These are phyloP conservation scores for Bombus confusus DNA, from an alignment of 1,140 invertebrate genomes.

Conservation along the genomic window DNA sequence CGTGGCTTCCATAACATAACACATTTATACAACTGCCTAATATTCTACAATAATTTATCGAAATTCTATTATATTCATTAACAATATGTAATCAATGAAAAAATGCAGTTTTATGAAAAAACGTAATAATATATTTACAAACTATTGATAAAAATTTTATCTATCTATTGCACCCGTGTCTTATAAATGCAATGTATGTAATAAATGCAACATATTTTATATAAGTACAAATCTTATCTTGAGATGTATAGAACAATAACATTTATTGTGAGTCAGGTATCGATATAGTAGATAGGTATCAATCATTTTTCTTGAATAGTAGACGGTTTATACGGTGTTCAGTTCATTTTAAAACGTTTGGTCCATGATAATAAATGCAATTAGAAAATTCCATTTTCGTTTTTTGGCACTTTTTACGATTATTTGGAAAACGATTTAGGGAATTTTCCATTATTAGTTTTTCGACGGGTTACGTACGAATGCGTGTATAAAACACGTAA, in stretches of 20 bases:
- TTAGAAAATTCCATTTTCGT: background rate
- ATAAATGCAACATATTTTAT: background rate
- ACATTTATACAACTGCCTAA: background rate
- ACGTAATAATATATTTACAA: conserved; percentile 16
- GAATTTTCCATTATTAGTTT: background rate
- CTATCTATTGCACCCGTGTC: conserved; percentile 26
- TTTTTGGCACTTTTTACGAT: background rate
- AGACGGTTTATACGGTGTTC: background rate
- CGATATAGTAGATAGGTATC: no score
- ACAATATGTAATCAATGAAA: background rate
- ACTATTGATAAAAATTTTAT: conserved; percentile 22
- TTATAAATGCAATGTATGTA: background rate
- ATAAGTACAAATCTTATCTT: conserved; percentile 34
- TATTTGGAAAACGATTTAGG: background rate
- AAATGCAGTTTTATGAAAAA: background rate
- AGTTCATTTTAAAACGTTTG: background rate
- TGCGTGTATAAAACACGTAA: conserved; percentile 35
- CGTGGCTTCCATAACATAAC: background rate
- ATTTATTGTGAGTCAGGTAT: conserved; percentile 30
- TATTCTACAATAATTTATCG: background rate
- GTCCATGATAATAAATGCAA: conserved; percentile 4
- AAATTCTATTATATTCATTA: background rate
- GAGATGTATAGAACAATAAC: background rate
- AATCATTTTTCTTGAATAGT: conserved; percentile 40
- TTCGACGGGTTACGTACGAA: conserved; percentile 11